Base-by-base conservation (phyloP, 2,888 invertebrate species). In the Colletes collaris region DNA sequence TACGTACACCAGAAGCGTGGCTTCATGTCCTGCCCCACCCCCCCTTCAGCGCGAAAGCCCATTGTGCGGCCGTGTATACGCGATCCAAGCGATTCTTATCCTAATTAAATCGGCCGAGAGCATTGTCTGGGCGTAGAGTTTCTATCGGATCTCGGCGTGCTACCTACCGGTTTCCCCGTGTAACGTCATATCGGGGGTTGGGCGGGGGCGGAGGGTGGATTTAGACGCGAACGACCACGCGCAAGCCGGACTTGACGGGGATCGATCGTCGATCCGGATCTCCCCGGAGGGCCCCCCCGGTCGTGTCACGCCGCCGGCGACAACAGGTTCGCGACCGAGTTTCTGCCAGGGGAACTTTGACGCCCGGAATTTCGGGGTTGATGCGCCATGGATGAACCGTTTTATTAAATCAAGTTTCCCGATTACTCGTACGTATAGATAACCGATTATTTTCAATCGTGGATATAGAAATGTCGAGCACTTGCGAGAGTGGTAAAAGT, bases 21-120 rank as follows among this genome's bases (percentile, higher is more conserved):
- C 81, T 80, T 78, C 74, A 35, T 63, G 59, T 68, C 71, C 70
- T 44, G 44, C 58, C 27, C 56, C 55, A 8, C 44, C 50, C 7
- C 50, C 7, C 64, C 56, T 10, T n/a, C 52, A 10, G 50, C 75
- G 60, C 69, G 67, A 76, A 69, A 77, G 71, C 80, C 78, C 86
- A 88, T 86, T 88, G 84, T 87, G 81, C 80, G 76, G 76, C 82
- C 82, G 79, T 84, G 85, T 85, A 86, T 85, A 89, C 86, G 85
- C 84, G 90, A 89, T 88, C 86, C 84, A 78, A 76, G 85, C 90
- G 87, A 90, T 91, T 91, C 91, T 91, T 92, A 91, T 92, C 91
- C 91, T 90, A 91, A 92, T 92, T 91, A 92, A 91, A 91, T 87
- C 91, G 87, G 86, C 75, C 81, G 72, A 81, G 83, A 79, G 84